These are phyloP conservation scores for Euplexia lucipara DNA, from an alignment of 2,888 invertebrate genomes.

Conservation along the genomic window DNA sequence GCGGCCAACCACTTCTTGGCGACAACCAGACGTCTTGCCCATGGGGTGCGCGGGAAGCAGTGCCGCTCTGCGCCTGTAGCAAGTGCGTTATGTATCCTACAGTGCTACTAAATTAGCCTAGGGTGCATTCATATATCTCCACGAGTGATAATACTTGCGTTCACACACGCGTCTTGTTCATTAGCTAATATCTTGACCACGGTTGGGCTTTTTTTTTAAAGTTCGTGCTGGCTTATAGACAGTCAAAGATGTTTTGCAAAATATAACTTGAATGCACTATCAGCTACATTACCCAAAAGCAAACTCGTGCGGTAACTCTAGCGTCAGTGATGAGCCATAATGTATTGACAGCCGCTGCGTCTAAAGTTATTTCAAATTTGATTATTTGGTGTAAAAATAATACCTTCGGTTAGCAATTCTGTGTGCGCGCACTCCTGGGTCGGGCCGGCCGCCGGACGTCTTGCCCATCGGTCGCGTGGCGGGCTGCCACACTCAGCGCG, in stretches of 20 bases:
- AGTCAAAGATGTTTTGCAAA: too few species aligned
- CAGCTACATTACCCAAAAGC: too few species aligned
- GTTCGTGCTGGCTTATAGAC: too few species aligned
- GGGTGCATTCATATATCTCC: not conserved
- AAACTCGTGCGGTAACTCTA: not conserved
- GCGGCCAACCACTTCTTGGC: conserved; percentile 83
- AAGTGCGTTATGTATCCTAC: conserved; percentile 34
- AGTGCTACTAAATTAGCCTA: conserved; percentile 11
- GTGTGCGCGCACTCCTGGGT: conserved; percentile 83
- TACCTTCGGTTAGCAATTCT: conserved; percentile 84
- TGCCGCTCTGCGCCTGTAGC: conserved; percentile 65
- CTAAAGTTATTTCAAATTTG: not conserved
- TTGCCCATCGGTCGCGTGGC: conserved; percentile 86
- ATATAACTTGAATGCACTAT: too few species aligned
- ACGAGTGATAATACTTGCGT: not conserved
- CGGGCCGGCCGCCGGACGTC: conserved; percentile 87
- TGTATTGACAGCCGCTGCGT: too few species aligned
- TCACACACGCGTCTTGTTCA: not conserved
- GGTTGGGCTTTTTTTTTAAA: too few species aligned
- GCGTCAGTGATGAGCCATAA: not conserved
- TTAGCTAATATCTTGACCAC: not conserved
- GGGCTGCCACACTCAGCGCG: conserved; percentile 73
- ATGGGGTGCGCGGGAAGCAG: conserved; percentile 81
- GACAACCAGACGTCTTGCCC: conserved; percentile 88
- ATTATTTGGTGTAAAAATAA: not conserved